Percentiles rank a stretch among this genome's conserved stretches.
These are phyloP conservation scores for Teleogryllus occipitalis DNA, from an alignment of 1,140 invertebrate genomes.

Conservation along the genomic window DNA sequence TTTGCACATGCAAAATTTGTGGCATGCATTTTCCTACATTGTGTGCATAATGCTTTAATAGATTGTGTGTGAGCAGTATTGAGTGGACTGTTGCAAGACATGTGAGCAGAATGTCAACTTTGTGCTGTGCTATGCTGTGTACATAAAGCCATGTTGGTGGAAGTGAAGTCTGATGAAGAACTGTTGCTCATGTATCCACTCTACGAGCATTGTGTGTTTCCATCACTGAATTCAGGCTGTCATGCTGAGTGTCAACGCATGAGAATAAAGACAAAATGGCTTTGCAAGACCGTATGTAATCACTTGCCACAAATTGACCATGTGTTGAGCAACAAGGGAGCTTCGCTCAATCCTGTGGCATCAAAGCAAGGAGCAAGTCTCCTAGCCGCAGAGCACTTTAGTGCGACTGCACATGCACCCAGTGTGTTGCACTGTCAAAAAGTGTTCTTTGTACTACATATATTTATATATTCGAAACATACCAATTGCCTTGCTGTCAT, in stretches of 20 bases:
- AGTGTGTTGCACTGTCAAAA: neutral
- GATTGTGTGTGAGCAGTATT: neutral
- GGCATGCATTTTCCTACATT: neutral
- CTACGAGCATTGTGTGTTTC: neutral
- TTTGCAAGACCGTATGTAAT: neutral
- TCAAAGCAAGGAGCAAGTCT: neutral
- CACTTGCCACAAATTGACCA: neutral
- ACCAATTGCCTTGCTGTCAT: neutral
- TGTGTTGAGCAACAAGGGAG: neutral
- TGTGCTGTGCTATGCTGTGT: neutral
- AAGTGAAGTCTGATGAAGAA: neutral
- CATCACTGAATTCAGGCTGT: neutral
- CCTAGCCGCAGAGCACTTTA: neutral
- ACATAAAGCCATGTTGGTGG: neutral
- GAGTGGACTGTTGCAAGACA: neutral
- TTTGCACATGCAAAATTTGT: neutral
- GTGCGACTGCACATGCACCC: slow-evolving; percentile 1
- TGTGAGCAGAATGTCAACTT: neutral
- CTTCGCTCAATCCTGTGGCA: neutral
- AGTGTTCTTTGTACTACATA: slow-evolving; percentile 3
- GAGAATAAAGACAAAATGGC: neutral
- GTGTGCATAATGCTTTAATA: neutral
- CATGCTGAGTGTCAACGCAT: neutral
- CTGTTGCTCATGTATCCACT: neutral
- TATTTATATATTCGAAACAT: neutral